Evolutionary conservation across 2,797 vertebrate genomes (phyloP).

Genomic region (Gadopsis bispinosus): DNA sequence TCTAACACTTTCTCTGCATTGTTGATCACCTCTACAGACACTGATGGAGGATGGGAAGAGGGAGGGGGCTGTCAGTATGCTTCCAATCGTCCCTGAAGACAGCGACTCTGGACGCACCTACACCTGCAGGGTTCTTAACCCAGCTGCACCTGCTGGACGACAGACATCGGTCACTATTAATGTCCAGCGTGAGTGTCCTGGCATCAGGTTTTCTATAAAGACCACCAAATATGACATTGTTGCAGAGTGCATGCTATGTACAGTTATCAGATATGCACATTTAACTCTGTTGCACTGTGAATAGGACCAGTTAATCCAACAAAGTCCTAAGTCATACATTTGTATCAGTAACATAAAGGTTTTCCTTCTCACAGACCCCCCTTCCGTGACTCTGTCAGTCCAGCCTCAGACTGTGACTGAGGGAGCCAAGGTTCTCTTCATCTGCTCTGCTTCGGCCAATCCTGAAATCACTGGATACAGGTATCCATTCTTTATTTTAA

Average conservation of each 20-base stretch:
- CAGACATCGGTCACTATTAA: slow-evolving; percentile 91
- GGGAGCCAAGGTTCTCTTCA: slow-evolving; percentile 90
- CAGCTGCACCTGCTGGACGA: slow-evolving; percentile 88
- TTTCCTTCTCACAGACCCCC: slow-evolving; percentile 86
- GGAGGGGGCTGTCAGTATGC: slow-evolving; percentile 87
- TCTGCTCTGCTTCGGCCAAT: slow-evolving; percentile 91
- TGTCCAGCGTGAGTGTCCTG: slow-evolving; percentile 89
- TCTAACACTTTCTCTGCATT: slow-evolving; percentile 32
- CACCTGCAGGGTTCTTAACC: slow-evolving; percentile 91
- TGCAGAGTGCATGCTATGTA: background rate
- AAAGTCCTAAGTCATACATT: background rate
- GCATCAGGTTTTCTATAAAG: slow-evolving; percentile 16
- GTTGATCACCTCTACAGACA: slow-evolving; percentile 72
- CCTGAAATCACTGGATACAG: slow-evolving; percentile 93
- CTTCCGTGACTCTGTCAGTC: slow-evolving; percentile 91
- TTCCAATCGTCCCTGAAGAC: slow-evolving; percentile 89
- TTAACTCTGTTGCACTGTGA: background rate
- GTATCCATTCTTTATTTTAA: slow-evolving; percentile 70
- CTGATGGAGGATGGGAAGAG: slow-evolving; percentile 88
- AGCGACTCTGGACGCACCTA: slow-evolving; percentile 89
- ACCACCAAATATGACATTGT: background rate
- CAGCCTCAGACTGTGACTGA: slow-evolving; percentile 91
- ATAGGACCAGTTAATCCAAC: background rate
- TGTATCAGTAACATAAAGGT: slow-evolving; percentile 19
- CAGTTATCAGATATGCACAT: slow-evolving; percentile 6